These are phyloP conservation scores for Gopherus flavomarginatus DNA, from an alignment of 2,113 vertebrate species.

Conservation along the genomic window DNA sequence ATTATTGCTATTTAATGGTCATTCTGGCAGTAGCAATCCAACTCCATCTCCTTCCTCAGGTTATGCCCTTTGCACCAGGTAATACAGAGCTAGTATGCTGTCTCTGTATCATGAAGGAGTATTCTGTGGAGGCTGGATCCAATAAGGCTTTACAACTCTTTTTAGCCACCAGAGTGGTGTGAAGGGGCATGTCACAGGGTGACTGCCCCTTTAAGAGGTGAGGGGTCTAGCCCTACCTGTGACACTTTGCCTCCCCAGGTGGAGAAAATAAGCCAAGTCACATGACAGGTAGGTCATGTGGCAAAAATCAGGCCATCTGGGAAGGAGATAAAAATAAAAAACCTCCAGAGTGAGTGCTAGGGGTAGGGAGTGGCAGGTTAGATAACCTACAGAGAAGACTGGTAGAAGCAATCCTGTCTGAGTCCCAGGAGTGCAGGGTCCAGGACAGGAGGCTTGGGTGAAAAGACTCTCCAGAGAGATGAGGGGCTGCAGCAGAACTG, in stretches of 20 bases:
- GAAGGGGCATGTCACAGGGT: background rate
- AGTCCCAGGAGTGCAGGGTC: background rate
- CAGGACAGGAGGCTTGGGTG: background rate
- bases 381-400: background rate
- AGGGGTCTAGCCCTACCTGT: background rate
- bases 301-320: background rate
- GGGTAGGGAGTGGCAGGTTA: background rate
- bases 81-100: background rate
- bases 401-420: background rate
- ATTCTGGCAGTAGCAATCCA: background rate
- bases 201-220: background rate
- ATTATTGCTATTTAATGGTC: background rate
- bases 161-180: background rate
- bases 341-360: background rate
- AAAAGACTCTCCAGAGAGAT: background rate
- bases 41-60: rapidly evolving
- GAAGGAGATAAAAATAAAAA: too few relatives aligned
- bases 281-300: background rate
- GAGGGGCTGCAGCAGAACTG: background rate
- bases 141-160: background rate
- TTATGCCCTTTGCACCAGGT: rapidly evolving
- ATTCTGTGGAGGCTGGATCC: background rate
- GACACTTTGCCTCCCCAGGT: background rate
- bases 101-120: rapidly evolving
- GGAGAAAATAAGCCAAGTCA: background rate